Evolutionary conservation across 2,113 vertebrate genomes (phyloP).

Genomic region (Cnemophilus loriae): DNA sequence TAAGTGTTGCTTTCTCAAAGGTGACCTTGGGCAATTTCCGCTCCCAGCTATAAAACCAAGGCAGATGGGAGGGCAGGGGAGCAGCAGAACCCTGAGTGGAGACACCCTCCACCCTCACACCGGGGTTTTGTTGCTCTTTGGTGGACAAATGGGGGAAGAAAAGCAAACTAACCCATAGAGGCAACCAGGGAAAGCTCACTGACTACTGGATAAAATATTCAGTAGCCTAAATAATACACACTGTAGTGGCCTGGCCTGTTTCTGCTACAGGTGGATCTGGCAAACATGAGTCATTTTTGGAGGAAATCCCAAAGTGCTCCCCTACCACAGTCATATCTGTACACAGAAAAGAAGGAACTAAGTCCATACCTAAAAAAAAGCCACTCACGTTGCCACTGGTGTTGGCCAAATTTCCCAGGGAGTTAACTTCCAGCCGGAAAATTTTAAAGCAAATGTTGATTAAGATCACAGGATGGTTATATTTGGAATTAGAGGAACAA

Average conservation of each 20-base stretch:
- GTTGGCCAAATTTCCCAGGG: not conserved
- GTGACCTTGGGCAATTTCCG: not conserved
- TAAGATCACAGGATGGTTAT: not conserved
- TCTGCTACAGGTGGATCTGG: not conserved
- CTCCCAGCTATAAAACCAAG: not conserved
- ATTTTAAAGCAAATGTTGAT: not conserved
- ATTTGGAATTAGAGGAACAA: not conserved
- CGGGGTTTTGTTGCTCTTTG: not conserved
- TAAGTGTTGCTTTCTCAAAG: not conserved
- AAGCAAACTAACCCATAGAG: not conserved
- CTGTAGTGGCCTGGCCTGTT: not conserved
- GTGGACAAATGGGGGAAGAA: not conserved
- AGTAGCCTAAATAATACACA: not conserved
- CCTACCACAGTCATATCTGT: not conserved
- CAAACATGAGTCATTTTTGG: not conserved
- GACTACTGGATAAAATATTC: not conserved
- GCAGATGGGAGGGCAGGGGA: not conserved
- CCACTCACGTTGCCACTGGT: rapidly evolving
- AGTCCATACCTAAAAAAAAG: not conserved
- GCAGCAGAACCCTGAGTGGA: not conserved
- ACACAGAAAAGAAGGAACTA: not conserved
- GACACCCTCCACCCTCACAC: not conserved
- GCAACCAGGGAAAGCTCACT: not conserved
- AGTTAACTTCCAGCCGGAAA: not conserved
- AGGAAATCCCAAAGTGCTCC: not conserved